Evolutionary conservation across 92 coral and sea anemone species (phyloP), one percentile per base, ranked within the genome.

Genomic region (Pocillopora meandrina): DNA sequence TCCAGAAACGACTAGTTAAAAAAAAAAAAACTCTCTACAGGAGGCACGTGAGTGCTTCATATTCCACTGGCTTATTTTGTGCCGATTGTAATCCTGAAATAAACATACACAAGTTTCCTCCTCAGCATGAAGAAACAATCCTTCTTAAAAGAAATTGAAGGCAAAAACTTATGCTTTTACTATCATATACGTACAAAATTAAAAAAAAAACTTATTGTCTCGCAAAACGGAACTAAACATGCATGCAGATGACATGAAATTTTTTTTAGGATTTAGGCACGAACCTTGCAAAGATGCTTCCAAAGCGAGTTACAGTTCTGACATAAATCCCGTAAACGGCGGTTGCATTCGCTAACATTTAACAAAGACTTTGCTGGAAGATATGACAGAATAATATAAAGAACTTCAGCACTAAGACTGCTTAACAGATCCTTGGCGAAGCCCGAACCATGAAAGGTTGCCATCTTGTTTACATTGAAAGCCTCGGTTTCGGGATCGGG

Each of bases 331-430:
- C 89, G 84, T 89, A 93, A 74, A 36, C 91, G 87, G 10, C 83
- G 91, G 58, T 93, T 91, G 8, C 95, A 91, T 74, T 93, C 97
- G 33, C 95, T 93, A 10, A 93, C 82, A 66, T 93, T 93, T 36
- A 93, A 81, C 65, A 93, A 57, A 19, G 97, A 84, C 83, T 93
- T 93, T 79, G 92, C 90, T 4, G 97, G 91, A 72, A 93, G 92
- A 42, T 82, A 84, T 16, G 94, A 88, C 36, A 91, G 74, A 56
- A 93, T 93, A 61, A 88, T 83, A 62, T 65, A 73, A 20, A 93
- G 87, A 59, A 93, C 86, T 78, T 93, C 97, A 10, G 97, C 83
- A 83, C 97, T 93, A 2, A 91, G 82, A 72, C 83, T 88, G 16
- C 85, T 72, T 82, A 93, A 55, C 84, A 69, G 88, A 83, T 80